These are phyloP conservation scores for Ictidomys tridecemlineatus DNA, from an alignment of 2,113 vertebrate genomes.

Conservation along the genomic window DNA sequence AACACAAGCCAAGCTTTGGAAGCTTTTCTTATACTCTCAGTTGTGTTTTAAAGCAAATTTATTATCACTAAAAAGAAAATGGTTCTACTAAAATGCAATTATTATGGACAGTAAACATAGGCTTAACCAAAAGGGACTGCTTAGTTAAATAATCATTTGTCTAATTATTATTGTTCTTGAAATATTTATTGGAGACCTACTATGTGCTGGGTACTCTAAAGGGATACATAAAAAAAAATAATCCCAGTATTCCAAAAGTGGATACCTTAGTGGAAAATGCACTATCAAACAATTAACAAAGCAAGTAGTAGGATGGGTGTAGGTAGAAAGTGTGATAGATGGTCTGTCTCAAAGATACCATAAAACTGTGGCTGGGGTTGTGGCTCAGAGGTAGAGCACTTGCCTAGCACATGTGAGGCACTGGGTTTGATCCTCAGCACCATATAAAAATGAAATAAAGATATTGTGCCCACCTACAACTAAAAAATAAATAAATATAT, in stretches of 20 bases:
- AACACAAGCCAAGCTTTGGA: not conserved
- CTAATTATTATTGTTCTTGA: not conserved
- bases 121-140: not conserved
- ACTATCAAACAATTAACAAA: not conserved
- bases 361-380: not conserved
- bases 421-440: too few relatives aligned
- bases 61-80: constrained; percentile 49
- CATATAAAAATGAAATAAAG: too few relatives aligned
- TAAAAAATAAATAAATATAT: too few relatives aligned
- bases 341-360: not conserved
- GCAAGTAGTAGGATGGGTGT: not conserved
- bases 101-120: not conserved
- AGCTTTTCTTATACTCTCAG: not conserved
- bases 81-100: constrained; percentile 22
- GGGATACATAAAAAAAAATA: not conserved
- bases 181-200: not conserved
- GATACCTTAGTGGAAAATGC: not conserved
- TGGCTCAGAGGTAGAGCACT: too few relatives aligned
- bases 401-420: too few relatives aligned
- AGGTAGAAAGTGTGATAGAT: not conserved
- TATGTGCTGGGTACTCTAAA: not conserved
- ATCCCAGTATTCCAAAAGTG: not conserved
- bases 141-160: not conserved
- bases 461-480: too few relatives aligned
- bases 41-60: constrained; percentile 47